A percentile compares a stretch with the other conserved stretches of the same genome.
These are phyloP conservation scores for Caenorhabditis angaria DNA, from an alignment of 2,888 invertebrate genomes.

Conservation along the genomic window DNA sequence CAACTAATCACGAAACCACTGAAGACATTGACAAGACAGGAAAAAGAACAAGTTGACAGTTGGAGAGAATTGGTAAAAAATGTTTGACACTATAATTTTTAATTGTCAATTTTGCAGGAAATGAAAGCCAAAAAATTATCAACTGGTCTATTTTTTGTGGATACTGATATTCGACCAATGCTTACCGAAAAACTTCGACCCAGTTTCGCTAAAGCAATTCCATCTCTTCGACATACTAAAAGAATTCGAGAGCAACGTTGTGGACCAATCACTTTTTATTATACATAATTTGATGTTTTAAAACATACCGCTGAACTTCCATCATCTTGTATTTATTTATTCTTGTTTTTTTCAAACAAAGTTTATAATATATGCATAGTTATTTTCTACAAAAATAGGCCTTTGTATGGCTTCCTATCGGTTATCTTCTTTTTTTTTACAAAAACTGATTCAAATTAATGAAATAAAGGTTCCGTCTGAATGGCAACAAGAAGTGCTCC, in stretches of 20 bases:
- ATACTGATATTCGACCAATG: constrained; percentile 33
- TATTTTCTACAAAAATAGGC: no score
- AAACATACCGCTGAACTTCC: no score
- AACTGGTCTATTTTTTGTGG: constrained; percentile 26
- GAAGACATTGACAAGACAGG: constrained; percentile 24
- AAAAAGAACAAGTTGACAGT: constrained; percentile 23
- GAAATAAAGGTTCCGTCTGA: not conserved
- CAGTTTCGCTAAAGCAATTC: constrained; percentile 27
- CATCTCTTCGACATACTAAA: constrained; percentile 33
- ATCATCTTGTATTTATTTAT: no score
- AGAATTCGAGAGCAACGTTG: constrained; percentile 37
- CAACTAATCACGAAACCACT: constrained; percentile 16
- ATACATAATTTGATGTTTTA: constrained; percentile 6
- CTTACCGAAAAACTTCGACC: constrained; percentile 31
- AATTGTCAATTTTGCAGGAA: constrained; percentile 23
- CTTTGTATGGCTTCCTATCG: not conserved
- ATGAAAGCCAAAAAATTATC: constrained; percentile 23
- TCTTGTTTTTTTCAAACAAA: no score
- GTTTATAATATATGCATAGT: no score
- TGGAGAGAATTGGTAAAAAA: constrained; percentile 26
- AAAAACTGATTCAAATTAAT: not conserved
- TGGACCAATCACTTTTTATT: constrained; percentile 38
- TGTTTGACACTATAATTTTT: not conserved
- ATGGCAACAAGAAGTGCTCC: constrained; percentile 23
- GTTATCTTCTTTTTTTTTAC: no score